Evolutionary conservation across 2,888 invertebrate genomes (phyloP).

Genomic region (Seira ritae): DNA sequence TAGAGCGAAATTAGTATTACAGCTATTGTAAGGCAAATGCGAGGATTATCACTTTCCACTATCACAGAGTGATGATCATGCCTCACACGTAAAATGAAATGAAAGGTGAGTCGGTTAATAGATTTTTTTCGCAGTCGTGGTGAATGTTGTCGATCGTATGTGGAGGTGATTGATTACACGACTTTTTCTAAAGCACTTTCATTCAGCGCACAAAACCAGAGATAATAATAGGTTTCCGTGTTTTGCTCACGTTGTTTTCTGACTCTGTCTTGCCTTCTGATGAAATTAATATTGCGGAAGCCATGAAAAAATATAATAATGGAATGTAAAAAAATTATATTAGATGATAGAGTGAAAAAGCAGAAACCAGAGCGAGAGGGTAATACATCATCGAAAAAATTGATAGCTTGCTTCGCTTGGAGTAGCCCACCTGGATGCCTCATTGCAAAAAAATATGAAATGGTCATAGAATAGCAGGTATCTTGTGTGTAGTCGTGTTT

Average conservation of each 20-base stretch:
- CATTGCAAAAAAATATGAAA: constrained; percentile 20
- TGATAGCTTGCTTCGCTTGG: neutral
- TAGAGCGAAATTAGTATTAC: neutral
- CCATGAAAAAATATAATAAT: constrained; percentile 39
- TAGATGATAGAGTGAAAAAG: constrained; percentile 2
- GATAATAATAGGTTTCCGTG: constrained; percentile 57
- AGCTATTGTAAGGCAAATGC: neutral
- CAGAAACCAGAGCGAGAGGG: constrained; percentile 26
- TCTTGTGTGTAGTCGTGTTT: constrained; percentile 43
- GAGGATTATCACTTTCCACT: neutral
- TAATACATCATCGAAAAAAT: constrained; percentile 42
- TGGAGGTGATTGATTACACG: constrained; percentile 59
- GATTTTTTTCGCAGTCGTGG: constrained; percentile 47
- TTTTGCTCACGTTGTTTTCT: constrained; percentile 53
- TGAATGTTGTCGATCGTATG: constrained; percentile 28
- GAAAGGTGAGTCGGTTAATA: constrained; percentile 59
- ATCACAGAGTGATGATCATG: constrained; percentile 1
- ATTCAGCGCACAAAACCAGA: neutral
- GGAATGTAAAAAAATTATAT: constrained; percentile 26
- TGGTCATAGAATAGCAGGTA: constrained; percentile 1
- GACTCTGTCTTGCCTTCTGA: constrained; percentile 27
- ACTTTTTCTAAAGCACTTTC: constrained; percentile 31
- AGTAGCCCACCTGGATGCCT: neutral
- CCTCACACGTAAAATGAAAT: constrained; percentile 19
- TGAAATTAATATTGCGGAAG: constrained; percentile 65